These are phyloP conservation scores for Diglossa brunneiventris DNA, from an alignment of 2,113 vertebrate species.

Conservation along the genomic window DNA sequence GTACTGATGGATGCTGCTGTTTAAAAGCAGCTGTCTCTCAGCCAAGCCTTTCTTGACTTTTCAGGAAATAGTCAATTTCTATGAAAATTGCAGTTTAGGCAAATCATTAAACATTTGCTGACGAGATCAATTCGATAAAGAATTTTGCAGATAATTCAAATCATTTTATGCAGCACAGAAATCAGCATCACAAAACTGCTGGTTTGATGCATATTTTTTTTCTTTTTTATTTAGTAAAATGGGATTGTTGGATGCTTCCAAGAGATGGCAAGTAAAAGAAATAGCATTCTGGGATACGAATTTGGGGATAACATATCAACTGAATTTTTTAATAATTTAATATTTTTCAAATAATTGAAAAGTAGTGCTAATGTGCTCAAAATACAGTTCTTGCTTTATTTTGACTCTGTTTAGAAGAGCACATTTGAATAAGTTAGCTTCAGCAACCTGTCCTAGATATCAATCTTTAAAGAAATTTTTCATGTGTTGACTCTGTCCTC, in stretches of 20 bases:
- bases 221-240: background rate
- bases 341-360: background rate
- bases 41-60: background rate
- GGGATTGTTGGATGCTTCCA: background rate
- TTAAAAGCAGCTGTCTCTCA: background rate
- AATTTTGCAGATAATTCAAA: background rate
- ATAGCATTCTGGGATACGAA: background rate
- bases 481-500: background rate
- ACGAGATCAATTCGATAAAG: rapidly evolving
- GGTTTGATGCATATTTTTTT: background rate
- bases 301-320: background rate
- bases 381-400: background rate
- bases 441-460: background rate
- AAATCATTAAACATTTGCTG: background rate
- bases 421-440: background rate
- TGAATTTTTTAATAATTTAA: background rate
- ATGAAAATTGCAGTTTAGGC: background rate
- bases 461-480: background rate
- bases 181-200: background rate
- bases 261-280: background rate
- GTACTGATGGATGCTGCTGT: background rate
- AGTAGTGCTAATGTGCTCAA: background rate
- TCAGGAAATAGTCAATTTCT: background rate
- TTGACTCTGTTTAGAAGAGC: background rate
- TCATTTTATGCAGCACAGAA: background rate